Evolutionary conservation across 2,113 vertebrate genomes (phyloP).

Genomic region (Cololabis saira): DNA sequence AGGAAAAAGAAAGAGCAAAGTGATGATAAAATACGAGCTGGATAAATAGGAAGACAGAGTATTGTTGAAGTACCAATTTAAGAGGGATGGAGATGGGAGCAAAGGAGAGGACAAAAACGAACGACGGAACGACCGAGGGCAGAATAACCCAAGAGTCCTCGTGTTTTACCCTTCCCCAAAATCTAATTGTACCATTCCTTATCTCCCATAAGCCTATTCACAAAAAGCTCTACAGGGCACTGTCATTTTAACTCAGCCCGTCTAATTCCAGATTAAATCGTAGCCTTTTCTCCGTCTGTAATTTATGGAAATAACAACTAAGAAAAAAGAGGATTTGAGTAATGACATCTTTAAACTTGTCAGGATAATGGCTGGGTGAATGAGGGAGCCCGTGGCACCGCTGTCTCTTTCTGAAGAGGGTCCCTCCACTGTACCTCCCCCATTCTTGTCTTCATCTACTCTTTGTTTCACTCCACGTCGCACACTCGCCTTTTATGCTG

Average conservation of each 20-base stretch:
- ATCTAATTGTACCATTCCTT: conserved; percentile 79
- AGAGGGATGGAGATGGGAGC: not conserved
- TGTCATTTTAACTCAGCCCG: conserved; percentile 70
- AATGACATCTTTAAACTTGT: conserved; percentile 83
- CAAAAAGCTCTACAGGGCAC: conserved; percentile 76
- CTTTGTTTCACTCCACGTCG: conserved; percentile 54
- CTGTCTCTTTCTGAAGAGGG: conserved; percentile 61
- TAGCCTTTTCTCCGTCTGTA: conserved; percentile 74
- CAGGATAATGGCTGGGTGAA: conserved; percentile 73
- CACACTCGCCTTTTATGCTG: conserved; percentile 4
- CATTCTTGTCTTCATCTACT: conserved; percentile 28
- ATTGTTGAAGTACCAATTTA: not conserved
- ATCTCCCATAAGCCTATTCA: conserved; percentile 79
- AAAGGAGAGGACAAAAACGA: conserved; percentile 13
- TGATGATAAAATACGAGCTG: not conserved
- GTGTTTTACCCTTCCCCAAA: conserved; percentile 62
- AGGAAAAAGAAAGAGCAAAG: not conserved
- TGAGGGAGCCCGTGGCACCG: conserved; percentile 64
- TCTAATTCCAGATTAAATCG: conserved; percentile 80
- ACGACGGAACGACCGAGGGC: conserved; percentile 5
- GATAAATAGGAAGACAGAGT: not conserved
- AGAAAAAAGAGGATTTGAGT: conserved; percentile 82
- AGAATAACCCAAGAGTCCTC: conserved; percentile 46
- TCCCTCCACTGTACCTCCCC: conserved; percentile 53
- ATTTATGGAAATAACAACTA: conserved; percentile 84